Evolutionary conservation across 2,888 invertebrate genomes (phyloP).

Genomic region (Matsumyia berberina): DNA sequence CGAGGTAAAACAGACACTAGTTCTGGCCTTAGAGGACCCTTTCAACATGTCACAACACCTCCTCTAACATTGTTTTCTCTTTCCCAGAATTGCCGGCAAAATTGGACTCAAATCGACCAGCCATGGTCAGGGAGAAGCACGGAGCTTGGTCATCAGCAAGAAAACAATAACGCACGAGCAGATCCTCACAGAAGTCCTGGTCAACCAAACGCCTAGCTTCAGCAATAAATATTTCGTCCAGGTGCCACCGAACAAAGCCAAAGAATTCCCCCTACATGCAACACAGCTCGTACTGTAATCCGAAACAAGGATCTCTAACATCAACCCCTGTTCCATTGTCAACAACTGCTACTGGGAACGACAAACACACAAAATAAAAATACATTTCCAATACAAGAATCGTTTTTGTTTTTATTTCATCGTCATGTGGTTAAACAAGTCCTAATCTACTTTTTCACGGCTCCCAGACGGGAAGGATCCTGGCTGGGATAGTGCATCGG

Average conservation of each 20-base stretch:
- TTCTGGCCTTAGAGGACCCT: no score
- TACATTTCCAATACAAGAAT: not conserved
- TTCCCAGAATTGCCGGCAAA: conserved; percentile 83
- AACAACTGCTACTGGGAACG: conserved; percentile 35
- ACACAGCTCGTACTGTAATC: conserved; percentile 78
- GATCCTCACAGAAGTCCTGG: conserved; percentile 81
- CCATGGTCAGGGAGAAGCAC: conserved; percentile 84
- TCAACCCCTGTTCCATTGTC: conserved; percentile 3
- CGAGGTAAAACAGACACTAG: no score
- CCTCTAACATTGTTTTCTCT: no score
- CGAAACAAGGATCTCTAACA: not conserved
- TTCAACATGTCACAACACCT: no score
- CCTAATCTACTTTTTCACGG: conserved; percentile 83
- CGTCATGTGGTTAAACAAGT: not conserved
- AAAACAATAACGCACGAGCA: conserved; percentile 78
- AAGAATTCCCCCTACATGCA: conserved; percentile 80
- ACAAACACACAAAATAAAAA: conserved; percentile 28
- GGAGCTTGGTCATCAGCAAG: conserved; percentile 82
- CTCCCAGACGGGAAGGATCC: conserved; percentile 96
- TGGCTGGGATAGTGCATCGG: conserved; percentile 97
- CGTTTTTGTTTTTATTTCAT: not conserved
- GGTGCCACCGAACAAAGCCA: conserved; percentile 81
- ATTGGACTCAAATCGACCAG: conserved; percentile 85
- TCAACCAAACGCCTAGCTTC: conserved; percentile 80
- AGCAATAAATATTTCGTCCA: conserved; percentile 82